phyloP scores from a whole-genome alignment of 1,140 invertebrate species.

The Eciton burchellii region DNA sequence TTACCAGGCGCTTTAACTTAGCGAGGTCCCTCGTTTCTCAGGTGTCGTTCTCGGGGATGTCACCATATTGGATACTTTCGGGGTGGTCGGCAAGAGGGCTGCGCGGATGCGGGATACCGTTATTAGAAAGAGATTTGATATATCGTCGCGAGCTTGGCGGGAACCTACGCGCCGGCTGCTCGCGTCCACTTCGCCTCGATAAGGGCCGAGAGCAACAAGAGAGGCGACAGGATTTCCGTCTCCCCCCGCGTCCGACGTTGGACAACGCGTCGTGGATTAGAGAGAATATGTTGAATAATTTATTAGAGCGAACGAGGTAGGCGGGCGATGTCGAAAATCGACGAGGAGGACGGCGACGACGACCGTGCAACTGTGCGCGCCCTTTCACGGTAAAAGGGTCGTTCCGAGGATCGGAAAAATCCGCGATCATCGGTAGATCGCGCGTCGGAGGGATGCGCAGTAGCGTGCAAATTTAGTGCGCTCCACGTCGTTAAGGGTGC shows the following conservation, averaged over 20 bases:
- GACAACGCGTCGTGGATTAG: conserved; percentile 27
- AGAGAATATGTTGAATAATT: conserved; percentile 11
- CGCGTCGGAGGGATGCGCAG: background rate
- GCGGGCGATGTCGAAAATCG: conserved; percentile 7
- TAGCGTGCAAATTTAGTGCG: conserved; percentile 12
- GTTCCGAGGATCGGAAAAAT: conserved; percentile 5
- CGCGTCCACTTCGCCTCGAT: conserved; percentile 1
- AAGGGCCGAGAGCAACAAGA: conserved; percentile 42
- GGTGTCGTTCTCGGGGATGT: conserved; percentile 76
- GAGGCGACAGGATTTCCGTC: conserved; percentile 7
- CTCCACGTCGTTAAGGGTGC: background rate
- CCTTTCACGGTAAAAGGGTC: background rate
- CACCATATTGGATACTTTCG: conserved; percentile 81
- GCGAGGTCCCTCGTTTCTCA: conserved; percentile 79
- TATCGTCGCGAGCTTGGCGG: conserved; percentile 65
- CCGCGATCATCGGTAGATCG: background rate
- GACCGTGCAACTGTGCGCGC: background rate
- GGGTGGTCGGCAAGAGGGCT: conserved; percentile 19
- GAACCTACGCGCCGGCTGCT: conserved; percentile 27
- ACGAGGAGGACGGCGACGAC: background rate
- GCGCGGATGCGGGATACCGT: conserved; percentile 48
- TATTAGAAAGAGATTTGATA: conserved; percentile 83
- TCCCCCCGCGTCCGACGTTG: background rate
- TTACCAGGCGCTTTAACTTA: conserved; percentile 81
- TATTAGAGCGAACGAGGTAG: background rate